These are phyloP conservation scores for Sarcophaga rosellei DNA, from an alignment of 2,888 invertebrate genomes.

Conservation along the genomic window DNA sequence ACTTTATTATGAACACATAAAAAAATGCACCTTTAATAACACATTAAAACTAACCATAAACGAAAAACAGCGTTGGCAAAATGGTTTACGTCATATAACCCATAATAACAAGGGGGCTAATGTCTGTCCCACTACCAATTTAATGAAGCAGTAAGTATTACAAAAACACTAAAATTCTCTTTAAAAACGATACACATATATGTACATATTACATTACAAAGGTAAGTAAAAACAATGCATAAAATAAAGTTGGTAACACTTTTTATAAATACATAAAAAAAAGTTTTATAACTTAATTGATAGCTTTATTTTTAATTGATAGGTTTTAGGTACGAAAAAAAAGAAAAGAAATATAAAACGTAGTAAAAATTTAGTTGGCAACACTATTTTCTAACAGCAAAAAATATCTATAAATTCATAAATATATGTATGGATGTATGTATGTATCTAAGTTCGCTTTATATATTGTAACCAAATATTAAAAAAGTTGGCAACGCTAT, in stretches of 20 bases:
- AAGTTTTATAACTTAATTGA: not conserved
- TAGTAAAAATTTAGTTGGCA: not conserved
- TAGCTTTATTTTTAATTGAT: constrained; percentile 18
- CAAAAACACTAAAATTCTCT: not conserved
- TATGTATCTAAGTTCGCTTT: no score
- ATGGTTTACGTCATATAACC: constrained; percentile 92
- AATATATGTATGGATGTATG: no score
- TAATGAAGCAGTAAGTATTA: constrained; percentile 98
- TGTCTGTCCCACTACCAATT: constrained; percentile 95
- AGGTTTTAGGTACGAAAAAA: not conserved
- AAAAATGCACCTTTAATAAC: constrained; percentile 14
- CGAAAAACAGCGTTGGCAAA: constrained; percentile 92
- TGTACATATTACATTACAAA: not conserved
- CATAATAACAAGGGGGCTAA: constrained; percentile 98
- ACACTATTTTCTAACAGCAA: no score
- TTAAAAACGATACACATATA: no score
- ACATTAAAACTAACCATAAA: constrained; percentile 23
- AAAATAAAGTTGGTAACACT: no score
- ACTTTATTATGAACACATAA: constrained; percentile 23
- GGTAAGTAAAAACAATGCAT: no score
- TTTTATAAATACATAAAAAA: not conserved
- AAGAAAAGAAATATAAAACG: not conserved
- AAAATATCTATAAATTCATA: no score
- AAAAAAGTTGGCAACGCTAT: no score
- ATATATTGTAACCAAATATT: no score